A percentile compares a stretch with the other conserved stretches of the same genome.
Evolutionary conservation across 1,140 invertebrate species (phyloP).

Genomic region (Bombus breviceps): DNA sequence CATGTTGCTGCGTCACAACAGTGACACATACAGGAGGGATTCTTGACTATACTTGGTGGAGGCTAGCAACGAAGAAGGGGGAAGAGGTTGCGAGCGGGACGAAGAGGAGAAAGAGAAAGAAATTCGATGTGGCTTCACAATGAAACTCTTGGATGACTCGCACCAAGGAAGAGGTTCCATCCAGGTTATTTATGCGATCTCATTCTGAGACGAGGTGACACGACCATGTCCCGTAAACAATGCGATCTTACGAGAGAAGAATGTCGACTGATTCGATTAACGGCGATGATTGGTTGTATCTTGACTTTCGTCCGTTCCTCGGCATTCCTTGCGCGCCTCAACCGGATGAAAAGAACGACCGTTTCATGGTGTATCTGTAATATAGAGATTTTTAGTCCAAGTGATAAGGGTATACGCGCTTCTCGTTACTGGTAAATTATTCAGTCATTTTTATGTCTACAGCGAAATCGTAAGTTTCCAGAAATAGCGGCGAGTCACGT

Average conservation of each 20-base stretch:
- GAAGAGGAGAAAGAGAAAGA: slow-evolving; percentile 39
- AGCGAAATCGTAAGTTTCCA: slow-evolving; percentile 17
- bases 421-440: not conserved
- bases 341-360: not conserved
- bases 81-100: not conserved
- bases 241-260: slow-evolving; percentile 57
- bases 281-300: slow-evolving; percentile 72
- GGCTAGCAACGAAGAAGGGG: slow-evolving; percentile 11
- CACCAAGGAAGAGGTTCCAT: slow-evolving; percentile 47
- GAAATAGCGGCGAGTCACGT: slow-evolving; percentile 23
- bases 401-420: not conserved
- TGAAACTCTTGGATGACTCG: slow-evolving; percentile 56
- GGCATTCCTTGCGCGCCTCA: slow-evolving; percentile 34
- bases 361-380: not conserved
- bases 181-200: slow-evolving; percentile 68
- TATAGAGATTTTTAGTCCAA: not conserved
- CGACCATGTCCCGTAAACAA: slow-evolving; percentile 66
- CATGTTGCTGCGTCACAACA: slow-evolving; percentile 68
- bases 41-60: slow-evolving; percentile 36
- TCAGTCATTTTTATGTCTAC: not conserved
- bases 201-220: slow-evolving; percentile 61
- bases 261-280: slow-evolving; percentile 55
- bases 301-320: slow-evolving; percentile 57
- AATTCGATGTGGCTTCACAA: slow-evolving; percentile 27
- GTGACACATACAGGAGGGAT: slow-evolving; percentile 62